A percentile compares a stretch with the other conserved stretches of the same genome.
phyloP scores from a whole-genome alignment of 2,113 vertebrate genomes.

The Lepus europaeus region DNA sequence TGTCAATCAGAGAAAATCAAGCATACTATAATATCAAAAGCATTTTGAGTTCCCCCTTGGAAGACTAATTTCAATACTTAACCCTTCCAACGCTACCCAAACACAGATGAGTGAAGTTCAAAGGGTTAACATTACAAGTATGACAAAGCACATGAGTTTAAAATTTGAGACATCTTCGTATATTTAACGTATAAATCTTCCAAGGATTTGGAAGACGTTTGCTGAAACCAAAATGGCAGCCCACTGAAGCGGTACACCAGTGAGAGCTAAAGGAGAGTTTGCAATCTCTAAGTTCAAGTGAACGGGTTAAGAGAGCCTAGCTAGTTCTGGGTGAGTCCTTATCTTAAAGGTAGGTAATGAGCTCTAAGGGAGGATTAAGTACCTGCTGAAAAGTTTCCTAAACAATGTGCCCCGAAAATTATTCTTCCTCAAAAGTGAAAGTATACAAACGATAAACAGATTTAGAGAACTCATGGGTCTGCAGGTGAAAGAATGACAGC shows the following conservation, averaged over 20 bases:
- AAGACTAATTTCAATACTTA: constrained; percentile 57
- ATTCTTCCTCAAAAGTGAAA: constrained; percentile 45
- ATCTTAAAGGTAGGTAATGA: constrained; percentile 2
- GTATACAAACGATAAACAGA: not conserved
- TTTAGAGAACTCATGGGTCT: not conserved
- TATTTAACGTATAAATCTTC: constrained; percentile 2
- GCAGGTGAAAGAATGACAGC: not conserved
- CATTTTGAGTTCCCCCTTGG: constrained; percentile 39
- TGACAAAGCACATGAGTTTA: constrained; percentile 47
- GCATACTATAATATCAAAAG: not conserved
- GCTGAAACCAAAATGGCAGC: constrained; percentile 82
- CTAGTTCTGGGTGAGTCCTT: constrained; percentile 8
- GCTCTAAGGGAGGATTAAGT: not conserved
- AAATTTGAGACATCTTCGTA: not conserved
- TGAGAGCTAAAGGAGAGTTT: constrained; percentile 51
- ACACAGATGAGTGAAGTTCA: constrained; percentile 45
- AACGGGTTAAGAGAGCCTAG: constrained; percentile 16
- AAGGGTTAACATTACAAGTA: constrained; percentile 49
- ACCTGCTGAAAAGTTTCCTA: constrained; percentile 62
- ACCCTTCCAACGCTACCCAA: constrained; percentile 24
- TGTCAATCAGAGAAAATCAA: constrained; percentile 58
- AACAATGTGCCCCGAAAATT: not conserved
- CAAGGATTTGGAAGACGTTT: constrained; percentile 62
- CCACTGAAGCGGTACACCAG: constrained; percentile 58
- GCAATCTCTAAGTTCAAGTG: constrained; percentile 61